Conservation (phyloP, 2,797 vertebrate genomes). For the Linurgus olivaceus region DNA sequence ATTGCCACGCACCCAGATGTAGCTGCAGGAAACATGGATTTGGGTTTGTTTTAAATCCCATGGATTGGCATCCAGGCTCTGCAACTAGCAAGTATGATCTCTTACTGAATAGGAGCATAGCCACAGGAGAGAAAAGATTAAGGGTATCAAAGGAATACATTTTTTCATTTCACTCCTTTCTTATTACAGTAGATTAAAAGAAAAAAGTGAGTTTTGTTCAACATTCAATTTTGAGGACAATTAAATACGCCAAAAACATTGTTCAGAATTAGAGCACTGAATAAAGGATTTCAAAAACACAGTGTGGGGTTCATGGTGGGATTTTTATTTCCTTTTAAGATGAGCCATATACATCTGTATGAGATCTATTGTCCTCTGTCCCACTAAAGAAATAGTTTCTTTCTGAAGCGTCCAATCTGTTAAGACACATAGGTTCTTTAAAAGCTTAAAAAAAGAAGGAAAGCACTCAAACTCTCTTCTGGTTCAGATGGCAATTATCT, state of each 20-base stretch:
- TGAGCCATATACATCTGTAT: constrained; percentile 43
- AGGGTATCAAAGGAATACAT: constrained; percentile 58
- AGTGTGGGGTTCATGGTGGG: constrained; percentile 52
- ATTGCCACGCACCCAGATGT: not conserved
- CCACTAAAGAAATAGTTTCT: constrained; percentile 45
- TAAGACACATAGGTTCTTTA: constrained; percentile 45
- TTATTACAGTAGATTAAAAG: constrained; percentile 63
- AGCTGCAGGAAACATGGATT: constrained; percentile 40
- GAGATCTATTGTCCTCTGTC: constrained; percentile 55
- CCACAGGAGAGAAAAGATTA: constrained; percentile 68
- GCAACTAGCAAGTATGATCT: constrained; percentile 35
- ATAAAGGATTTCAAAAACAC: constrained; percentile 64
- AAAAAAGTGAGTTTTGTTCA: constrained; percentile 43
- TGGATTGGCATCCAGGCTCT: not conserved
- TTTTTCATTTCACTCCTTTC: constrained; percentile 61
- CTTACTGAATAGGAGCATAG: constrained; percentile 45
- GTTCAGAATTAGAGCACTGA: constrained; percentile 59
- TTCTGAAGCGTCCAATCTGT: constrained; percentile 36
- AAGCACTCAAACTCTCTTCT: constrained; percentile 23
- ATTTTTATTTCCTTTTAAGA: constrained; percentile 60
- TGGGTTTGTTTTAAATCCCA: constrained; percentile 33
- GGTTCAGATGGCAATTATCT: constrained; percentile 53
- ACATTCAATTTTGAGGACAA: constrained; percentile 59
- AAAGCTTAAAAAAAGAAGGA: constrained; percentile 16
- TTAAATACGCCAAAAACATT: constrained; percentile 68